A percentile compares a stretch with the other conserved stretches of the same genome.
Conservation (phyloP, 2,888 invertebrate species). For the Stenodema calcarata region DNA sequence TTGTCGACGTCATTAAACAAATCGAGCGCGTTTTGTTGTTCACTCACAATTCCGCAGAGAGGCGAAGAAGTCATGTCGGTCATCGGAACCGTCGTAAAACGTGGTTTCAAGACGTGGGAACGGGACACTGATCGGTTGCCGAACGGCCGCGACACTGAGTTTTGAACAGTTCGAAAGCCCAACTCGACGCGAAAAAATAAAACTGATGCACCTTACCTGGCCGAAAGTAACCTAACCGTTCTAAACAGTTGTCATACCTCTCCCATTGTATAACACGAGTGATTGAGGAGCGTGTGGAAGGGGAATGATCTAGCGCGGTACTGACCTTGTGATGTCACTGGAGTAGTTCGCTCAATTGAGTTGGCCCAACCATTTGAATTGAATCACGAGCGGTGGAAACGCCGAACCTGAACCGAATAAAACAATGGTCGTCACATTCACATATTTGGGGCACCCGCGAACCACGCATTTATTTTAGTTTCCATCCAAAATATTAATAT, state of each 20-base stretch:
- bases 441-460: not conserved
- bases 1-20: not conserved
- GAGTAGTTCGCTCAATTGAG: conserved; percentile 34
- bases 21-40: not conserved
- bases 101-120: not conserved
- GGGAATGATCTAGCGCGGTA: conserved; percentile 38
- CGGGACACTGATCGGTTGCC: not conserved
- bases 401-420: not conserved
- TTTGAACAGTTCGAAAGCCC: not conserved
- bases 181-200: not conserved
- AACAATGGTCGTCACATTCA: not conserved
- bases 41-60: conserved; percentile 10
- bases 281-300: conserved; percentile 22
- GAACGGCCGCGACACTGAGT: not conserved
- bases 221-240: conserved; percentile 26
- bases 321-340: conserved; percentile 47
- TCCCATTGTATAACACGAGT: conserved; percentile 45
- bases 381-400: conserved; percentile 24
- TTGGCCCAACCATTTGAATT: conserved; percentile 36
- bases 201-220: conserved; percentile 25
- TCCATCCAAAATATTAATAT: not conserved
- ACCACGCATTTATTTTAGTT: not conserved
- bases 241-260: conserved; percentile 37
- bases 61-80: conserved; percentile 10
- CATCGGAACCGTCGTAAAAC: conserved; percentile 3